Base-by-base conservation (phyloP, 2,888 invertebrate genomes). In the Tachina fera region DNA sequence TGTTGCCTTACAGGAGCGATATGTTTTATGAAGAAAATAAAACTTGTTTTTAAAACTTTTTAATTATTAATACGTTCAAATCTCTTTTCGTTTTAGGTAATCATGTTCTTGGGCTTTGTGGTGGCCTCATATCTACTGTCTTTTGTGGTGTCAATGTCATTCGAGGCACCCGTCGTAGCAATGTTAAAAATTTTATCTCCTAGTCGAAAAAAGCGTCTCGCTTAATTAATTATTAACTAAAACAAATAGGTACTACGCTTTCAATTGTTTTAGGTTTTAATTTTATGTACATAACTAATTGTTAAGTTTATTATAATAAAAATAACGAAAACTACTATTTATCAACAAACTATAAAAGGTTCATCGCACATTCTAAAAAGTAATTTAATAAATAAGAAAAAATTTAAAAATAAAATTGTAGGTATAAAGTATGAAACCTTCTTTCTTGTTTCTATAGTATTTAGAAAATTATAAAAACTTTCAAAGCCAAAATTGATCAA, bases 91-190 rank as follows among this genome's bases (percentile, higher is more conserved):
- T 78, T 79, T 58, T 47, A 96, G 96, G 94, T 96, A 89, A 95
- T 97, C 86, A 94, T 96, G 88, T 97, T 96, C 93, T 94, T 97
- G 90, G 97, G 97, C 9, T 95, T 97, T 91, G 95, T 96, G n/a
- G 95, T 96, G 83, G 94, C 96, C 85, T 97, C 97, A 0, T 97
- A 96, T 91, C 93, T 95, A 83, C 92, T 97, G 41, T 96, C 97
- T 13, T 97, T 97, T 91, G 92, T 96, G 67, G 94, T 97, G 78
- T 97, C 97, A 2, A 93, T 97, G 82, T 95, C 96, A 1, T 97
- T 97, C 92, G 97, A 97, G 92, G 97, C 97, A 65, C 97, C 97
- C 63, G 95, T 96, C 72, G 97, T 97, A 88, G 96, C 96, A 83
- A 96, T 97, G 95, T 94, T 97, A 61, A 96, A 96, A 93, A 95